These are phyloP conservation scores for Cebidichthys violaceus DNA, from an alignment of 2,113 vertebrate genomes.

Conservation along the genomic window DNA sequence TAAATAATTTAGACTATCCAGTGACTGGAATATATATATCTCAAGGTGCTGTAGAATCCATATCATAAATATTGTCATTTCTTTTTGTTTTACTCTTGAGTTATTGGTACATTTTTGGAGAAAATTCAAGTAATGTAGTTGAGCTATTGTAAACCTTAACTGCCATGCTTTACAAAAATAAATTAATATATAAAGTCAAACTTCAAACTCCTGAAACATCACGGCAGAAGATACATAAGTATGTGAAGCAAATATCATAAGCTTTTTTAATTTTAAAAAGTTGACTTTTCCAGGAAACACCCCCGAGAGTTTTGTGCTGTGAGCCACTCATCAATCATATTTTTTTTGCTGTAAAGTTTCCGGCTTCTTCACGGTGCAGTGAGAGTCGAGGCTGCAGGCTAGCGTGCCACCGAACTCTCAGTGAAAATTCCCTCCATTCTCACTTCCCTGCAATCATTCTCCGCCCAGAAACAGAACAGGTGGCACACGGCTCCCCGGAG, in stretches of 20 bases:
- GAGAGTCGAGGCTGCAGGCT: slow-evolving; percentile 54
- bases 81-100: not conserved
- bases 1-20: not conserved
- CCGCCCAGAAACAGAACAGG: slow-evolving; percentile 69
- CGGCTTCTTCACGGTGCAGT: slow-evolving; percentile 44
- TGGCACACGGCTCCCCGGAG: slow-evolving; percentile 68
- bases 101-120: not conserved
- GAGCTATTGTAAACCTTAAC: not conserved
- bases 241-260: not conserved
- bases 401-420: slow-evolving; percentile 47
- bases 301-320: slow-evolving; percentile 39
- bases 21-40: not conserved
- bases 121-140: not conserved
- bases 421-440: slow-evolving; percentile 39
- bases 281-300: slow-evolving; percentile 47
- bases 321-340: slow-evolving; percentile 67
- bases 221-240: not conserved
- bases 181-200: not conserved
- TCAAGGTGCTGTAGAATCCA: too few relatives aligned
- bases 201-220: not conserved
- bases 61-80: not conserved
- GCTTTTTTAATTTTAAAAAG: slow-evolving; percentile 39
- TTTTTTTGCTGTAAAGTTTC: slow-evolving; percentile 51
- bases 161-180: not conserved
- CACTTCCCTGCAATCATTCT: slow-evolving; percentile 54